Conservation (phyloP, 2,888 invertebrate species). For the Drepanosiphum platanoidis region DNA sequence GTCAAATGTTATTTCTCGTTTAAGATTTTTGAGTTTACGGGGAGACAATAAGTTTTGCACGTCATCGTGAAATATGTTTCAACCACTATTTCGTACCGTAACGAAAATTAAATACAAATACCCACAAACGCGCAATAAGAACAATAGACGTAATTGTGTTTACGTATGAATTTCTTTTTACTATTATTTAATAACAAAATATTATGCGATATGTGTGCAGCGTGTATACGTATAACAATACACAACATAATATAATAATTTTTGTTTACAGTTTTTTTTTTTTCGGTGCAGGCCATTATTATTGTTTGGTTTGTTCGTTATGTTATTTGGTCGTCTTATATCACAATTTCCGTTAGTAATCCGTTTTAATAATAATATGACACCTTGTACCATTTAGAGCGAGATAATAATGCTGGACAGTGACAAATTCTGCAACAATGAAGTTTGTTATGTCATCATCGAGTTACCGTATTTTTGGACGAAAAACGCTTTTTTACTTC, state of each 20-base stretch:
- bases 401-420: conserved; percentile 7
- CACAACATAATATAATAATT: background rate
- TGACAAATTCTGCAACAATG: background rate
- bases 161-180: background rate
- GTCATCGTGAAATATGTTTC: too few relatives aligned
- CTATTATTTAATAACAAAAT: background rate
- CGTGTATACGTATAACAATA: background rate
- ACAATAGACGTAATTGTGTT: background rate
- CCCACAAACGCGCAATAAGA: background rate
- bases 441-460: background rate
- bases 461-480: background rate
- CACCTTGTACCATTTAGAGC: conserved; percentile 20
- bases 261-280: too few relatives aligned
- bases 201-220: background rate
- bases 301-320: background rate
- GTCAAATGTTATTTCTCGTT: background rate
- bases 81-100: too few relatives aligned
- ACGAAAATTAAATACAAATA: background rate
- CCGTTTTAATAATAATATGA: conserved; percentile 10
- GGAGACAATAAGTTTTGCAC: background rate
- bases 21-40: background rate
- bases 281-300: background rate
- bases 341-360: conserved; percentile 1
- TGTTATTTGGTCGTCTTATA: background rate
- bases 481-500: background rate